phyloP scores from a whole-genome alignment of 53 echinoderm and acorn worm genomes.

The Apostichopus leukothele region DNA sequence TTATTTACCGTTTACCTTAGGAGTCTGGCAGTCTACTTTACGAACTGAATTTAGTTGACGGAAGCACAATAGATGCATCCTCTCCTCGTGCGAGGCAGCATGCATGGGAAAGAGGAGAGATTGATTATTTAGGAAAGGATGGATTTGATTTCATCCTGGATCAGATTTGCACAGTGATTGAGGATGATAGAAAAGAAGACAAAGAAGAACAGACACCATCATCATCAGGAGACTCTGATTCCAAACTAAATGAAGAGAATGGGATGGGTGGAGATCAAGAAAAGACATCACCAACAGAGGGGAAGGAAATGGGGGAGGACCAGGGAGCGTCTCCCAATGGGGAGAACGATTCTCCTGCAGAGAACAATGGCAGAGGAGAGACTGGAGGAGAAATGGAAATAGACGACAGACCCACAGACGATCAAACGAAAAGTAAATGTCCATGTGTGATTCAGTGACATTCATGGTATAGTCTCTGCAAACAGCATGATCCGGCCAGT shows the following conservation, averaged over 20 bases:
- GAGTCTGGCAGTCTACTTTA: neutral
- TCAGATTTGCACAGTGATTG: neutral
- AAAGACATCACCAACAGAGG: neutral
- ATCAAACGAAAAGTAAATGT: neutral
- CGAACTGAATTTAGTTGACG: neutral
- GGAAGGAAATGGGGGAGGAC: neutral
- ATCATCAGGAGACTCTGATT: neutral
- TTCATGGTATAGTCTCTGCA: too few species aligned
- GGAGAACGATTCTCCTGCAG: neutral
- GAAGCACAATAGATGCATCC: constrained; percentile 3
- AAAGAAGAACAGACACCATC: neutral
- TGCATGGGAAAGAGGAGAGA: constrained; percentile 81
- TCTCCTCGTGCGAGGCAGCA: constrained; percentile 68
- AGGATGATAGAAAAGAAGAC: neutral
- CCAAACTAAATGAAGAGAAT: neutral
- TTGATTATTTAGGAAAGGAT: constrained; percentile 88
- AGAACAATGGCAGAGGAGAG: neutral
- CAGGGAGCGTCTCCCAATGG: neutral
- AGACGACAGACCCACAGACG: neutral
- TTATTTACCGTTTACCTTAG: neutral
- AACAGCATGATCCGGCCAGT: too few species aligned
- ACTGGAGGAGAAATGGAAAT: neutral
- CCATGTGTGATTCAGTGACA: neutral
- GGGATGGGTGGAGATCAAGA: neutral
- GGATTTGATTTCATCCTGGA: constrained; percentile 78